Conservation (phyloP, 1,140 invertebrate species). For the silkworm (Bombyx mori) region ASM3026992v2 NC_085116.1:11186501-11187000, state of each 20-base stretch:
- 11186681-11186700: conserved; percentile 1
- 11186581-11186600: no score
- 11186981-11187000: no score
- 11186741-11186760: conserved; percentile 5
- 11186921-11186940: conserved; percentile 15
- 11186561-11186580: no score
- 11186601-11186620: background rate
- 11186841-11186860: conserved; percentile 36
- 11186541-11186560: no score
- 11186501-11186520: no score
- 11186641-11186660: background rate
- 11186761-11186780: conserved; percentile 36
- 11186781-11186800: conserved; percentile 30
- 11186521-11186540: no score
- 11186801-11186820: conserved; percentile 40
- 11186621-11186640: background rate
- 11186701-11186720: background rate
- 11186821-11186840: conserved; percentile 56
- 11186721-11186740: conserved; percentile 2
- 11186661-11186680: background rate
- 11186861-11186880: conserved; percentile 18
- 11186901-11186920: conserved; percentile 19
- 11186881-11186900: conserved; percentile 10
- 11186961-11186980: no score
- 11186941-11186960: conserved; percentile 1